Percentiles rank a stretch among this genome's conserved stretches.
Evolutionary conservation across 2,797 vertebrate species (phyloP).

Genomic region (Lepus oiostolus): DNA sequence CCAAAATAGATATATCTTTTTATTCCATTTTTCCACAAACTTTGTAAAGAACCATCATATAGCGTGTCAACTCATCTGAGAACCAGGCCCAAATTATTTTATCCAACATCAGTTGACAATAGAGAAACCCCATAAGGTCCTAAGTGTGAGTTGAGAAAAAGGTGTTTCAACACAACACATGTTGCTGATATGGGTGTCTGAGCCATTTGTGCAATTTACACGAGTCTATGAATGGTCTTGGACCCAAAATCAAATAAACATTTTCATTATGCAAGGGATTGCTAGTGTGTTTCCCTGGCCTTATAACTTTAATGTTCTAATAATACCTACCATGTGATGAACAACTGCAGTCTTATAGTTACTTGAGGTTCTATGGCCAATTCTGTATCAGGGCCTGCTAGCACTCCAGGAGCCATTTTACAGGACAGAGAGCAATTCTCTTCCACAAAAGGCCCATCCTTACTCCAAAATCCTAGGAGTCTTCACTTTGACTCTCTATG

Average conservation of each 20-base stretch:
- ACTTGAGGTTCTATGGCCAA: neutral
- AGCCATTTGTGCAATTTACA: neutral
- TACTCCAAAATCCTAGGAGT: neutral
- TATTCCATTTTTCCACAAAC: neutral
- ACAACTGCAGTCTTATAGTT: neutral
- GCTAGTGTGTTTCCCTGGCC: neutral
- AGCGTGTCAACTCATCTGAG: neutral
- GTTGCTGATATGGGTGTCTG: neutral
- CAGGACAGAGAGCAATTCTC: neutral
- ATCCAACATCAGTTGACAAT: neutral
- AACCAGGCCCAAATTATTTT: neutral
- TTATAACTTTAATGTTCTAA: neutral
- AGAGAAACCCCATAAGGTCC: neutral
- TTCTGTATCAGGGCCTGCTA: neutral
- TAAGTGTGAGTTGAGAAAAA: neutral
- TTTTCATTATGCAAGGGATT: neutral
- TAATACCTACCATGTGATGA: neutral
- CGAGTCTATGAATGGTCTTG: neutral
- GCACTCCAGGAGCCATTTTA: neutral
- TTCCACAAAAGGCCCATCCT: neutral
- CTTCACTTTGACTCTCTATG: neutral
- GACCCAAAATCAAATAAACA: neutral
- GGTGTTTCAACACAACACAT: neutral
- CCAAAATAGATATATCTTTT: neutral
- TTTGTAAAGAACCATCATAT: neutral